phyloP scores from a whole-genome alignment of 2,888 invertebrate species.

The Ypsolopha scabrella region DNA sequence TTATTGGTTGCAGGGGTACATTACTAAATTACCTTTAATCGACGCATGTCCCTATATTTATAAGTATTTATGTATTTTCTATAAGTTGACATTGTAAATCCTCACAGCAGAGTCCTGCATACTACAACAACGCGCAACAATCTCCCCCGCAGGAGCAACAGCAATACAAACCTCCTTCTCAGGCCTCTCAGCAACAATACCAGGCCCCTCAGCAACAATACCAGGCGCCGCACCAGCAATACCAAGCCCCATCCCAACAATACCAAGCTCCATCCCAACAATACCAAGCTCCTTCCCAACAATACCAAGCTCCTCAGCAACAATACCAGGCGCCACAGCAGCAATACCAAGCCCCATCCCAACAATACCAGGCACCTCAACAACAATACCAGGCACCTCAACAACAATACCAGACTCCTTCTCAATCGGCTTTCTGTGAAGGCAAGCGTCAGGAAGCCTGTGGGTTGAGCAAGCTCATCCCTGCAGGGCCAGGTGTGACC shows the following conservation, averaged over 20 bases:
- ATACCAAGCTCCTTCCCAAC: background rate
- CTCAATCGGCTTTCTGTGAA: conserved; percentile 33
- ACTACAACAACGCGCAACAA: conserved; percentile 61
- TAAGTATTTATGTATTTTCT: background rate
- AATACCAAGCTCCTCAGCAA: conserved; percentile 11
- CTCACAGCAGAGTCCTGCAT: conserved; percentile 55
- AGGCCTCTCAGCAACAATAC: background rate
- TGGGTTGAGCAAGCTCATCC: conserved; percentile 61
- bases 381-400: conserved; percentile 12
- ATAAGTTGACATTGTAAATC: conserved; percentile 3
- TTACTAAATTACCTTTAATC: too few species aligned
- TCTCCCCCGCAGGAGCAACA: conserved; percentile 38
- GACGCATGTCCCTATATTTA: conserved; percentile 6
- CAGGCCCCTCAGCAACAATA: conserved; percentile 1
- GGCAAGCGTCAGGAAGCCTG: conserved; percentile 49
- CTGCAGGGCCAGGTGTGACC: conserved; percentile 47
- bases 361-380: conserved; percentile 17
- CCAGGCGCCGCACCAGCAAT: background rate
- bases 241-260: conserved; percentile 12
- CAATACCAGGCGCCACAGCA: conserved; percentile 15
- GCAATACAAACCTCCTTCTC: conserved; percentile 8
- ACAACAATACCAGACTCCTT: conserved; percentile 5
- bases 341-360: too few species aligned
- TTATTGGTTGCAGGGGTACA: conserved; percentile 26
- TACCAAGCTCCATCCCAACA: conserved; percentile 7